Evolutionary conservation across 2,888 invertebrate species (phyloP), one percentile per base, ranked within the genome.

Genomic region (Volucella inanis): DNA sequence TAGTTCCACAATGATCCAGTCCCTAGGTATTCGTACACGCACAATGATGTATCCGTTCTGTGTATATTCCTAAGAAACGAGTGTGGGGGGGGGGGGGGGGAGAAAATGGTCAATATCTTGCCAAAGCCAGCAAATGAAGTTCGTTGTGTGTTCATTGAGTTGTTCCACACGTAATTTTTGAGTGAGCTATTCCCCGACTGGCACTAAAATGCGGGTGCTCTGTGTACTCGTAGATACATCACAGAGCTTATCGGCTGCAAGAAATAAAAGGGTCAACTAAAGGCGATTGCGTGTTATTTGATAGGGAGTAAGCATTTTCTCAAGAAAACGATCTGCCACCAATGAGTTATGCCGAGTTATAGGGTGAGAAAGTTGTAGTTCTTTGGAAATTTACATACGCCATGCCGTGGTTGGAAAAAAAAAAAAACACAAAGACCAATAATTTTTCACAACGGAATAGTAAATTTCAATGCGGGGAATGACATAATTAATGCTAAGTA

Each of bases 21-120:
- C 6, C 6, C 31, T 31, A 31, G 31, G 6, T 31, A 31, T 31
- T 31, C 31, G 68, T 57, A 77, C 85, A 85, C 81, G 76, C 81
- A 81, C 81, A 72, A 71, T 76, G 81, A 81, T 77, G 85, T 85
- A 81, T 85, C 31, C 81, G 81, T 81, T 81, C 85, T 68, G 72
- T 67, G 79, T 84, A 80, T 75, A 80, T 75, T 75, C 74, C 80
- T 72, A 54, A 67, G 67, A 47, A 55, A 62, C 68, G 68, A 68
- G 70, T 70, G 68, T 67, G 55, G 61, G 18, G 57, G 75, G 49
- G 71, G 67, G 75, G 57, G 67, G 84, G 70, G 54, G 59, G 64
- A 80, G 72, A 31, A 31, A 3, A 77, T 76, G 81, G 81, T 77
- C 71, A 45, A 76, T 71, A 72, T 77, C 78, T 54, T 38, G 22